Conservation (phyloP, 2,797 vertebrate species). For the Halcyon smyrnensis region DNA sequence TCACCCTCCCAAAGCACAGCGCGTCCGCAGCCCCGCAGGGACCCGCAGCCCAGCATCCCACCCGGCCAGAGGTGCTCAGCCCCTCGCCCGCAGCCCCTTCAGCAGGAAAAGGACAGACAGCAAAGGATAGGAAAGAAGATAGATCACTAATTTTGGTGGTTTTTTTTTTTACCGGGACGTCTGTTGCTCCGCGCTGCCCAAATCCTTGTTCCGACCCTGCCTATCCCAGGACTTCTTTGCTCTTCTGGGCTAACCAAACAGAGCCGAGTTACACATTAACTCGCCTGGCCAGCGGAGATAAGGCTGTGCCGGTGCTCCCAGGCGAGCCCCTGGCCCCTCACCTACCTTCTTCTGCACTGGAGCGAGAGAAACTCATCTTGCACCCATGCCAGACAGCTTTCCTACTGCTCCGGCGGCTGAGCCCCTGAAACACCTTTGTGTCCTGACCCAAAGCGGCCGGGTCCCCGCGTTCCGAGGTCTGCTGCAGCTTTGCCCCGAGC, state of each 20-base stretch:
- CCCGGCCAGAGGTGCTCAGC: background rate
- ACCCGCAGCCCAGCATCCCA: accelerated
- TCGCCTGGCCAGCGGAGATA: constrained; percentile 26
- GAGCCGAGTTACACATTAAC: constrained; percentile 70
- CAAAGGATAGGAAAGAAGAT: background rate
- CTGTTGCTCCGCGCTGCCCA: background rate
- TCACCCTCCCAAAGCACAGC: background rate
- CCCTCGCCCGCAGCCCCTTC: background rate
- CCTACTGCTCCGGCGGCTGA: accelerated
- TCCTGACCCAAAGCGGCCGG: background rate
- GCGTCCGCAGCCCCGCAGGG: accelerated
- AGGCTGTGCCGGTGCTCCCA: background rate
- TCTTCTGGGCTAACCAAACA: constrained; percentile 60
- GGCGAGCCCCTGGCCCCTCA: background rate
- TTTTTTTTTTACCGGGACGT: background rate
- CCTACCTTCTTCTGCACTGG: background rate
- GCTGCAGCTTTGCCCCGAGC: background rate
- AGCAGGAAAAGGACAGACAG: background rate
- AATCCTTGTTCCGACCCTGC: background rate
- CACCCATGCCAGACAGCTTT: accelerated
- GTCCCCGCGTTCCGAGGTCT: background rate
- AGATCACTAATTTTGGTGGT: accelerated
- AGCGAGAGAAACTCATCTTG: accelerated
- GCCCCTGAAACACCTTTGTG: accelerated
- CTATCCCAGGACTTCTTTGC: constrained; percentile 3